phyloP scores from a whole-genome alignment of 2,113 vertebrate species.

The Toxotes jaculatrix region DNA sequence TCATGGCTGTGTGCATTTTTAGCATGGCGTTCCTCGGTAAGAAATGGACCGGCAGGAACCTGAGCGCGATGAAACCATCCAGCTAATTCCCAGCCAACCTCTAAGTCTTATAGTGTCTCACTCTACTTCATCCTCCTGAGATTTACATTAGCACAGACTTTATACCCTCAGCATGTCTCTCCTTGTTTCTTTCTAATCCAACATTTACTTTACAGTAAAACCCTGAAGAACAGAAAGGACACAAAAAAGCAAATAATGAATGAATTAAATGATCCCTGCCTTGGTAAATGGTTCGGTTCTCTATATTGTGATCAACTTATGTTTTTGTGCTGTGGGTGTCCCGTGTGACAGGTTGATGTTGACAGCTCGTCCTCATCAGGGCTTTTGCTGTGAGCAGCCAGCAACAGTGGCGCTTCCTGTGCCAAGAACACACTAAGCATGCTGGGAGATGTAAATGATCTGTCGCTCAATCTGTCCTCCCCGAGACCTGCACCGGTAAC shows the following conservation, averaged over 20 bases:
- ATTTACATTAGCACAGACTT: not conserved
- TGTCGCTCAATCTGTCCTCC: conserved; percentile 49
- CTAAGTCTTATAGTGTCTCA: not conserved
- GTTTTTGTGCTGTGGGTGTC: conserved; percentile 4
- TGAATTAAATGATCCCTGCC: too few species aligned
- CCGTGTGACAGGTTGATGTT: conserved; percentile 7
- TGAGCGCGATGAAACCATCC: not conserved
- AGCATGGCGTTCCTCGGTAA: not conserved
- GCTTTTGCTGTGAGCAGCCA: conserved; percentile 1
- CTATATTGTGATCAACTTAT: not conserved
- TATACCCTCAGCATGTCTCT: not conserved
- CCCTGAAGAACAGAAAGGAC: not conserved
- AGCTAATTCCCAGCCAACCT: not conserved
- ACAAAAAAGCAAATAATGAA: too few species aligned
- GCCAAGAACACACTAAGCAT: conserved; percentile 23
- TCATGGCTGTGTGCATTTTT: conserved; percentile 26
- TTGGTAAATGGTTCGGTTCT: too few species aligned
- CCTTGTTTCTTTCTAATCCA: not conserved
- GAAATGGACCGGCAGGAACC: not conserved
- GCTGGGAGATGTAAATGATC: conserved; percentile 57
- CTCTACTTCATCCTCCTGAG: not conserved
- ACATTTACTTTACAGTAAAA: too few species aligned
- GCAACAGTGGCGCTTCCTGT: conserved; percentile 32
- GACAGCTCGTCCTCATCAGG: conserved; percentile 56
- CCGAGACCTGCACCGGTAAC: conserved; percentile 32